Evolutionary conservation across 2,888 invertebrate genomes (phyloP).

Genomic region (Amiota minor): DNA sequence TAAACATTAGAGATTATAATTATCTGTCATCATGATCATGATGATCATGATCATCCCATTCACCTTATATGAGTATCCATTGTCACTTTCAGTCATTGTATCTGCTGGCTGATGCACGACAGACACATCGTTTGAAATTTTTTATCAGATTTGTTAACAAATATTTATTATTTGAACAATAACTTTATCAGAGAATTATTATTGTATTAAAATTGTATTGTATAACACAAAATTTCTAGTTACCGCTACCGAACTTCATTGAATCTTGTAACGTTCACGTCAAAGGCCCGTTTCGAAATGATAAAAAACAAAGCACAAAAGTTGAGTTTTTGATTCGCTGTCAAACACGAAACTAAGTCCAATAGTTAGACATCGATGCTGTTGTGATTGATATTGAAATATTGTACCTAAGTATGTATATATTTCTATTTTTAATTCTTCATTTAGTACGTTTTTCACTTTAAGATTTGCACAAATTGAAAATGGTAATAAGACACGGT

Average conservation of each 20-base stretch:
- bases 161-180: constrained; percentile 3
- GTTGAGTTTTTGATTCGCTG: too few relatives aligned
- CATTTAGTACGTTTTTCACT: too few relatives aligned
- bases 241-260: neutral
- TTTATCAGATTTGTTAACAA: constrained; percentile 16
- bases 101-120: neutral
- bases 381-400: too few relatives aligned
- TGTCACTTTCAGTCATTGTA: neutral
- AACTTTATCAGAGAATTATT: too few relatives aligned
- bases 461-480: too few relatives aligned
- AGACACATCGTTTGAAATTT: neutral
- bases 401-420: too few relatives aligned
- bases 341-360: too few relatives aligned
- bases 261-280: constrained; percentile 9
- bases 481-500: too few relatives aligned
- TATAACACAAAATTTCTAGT: neutral
- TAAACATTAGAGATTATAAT: neutral
- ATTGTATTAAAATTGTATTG: neutral
- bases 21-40: too few relatives aligned
- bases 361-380: too few relatives aligned
- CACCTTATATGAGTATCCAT: neutral
- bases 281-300: constrained; percentile 1
- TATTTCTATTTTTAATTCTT: too few relatives aligned
- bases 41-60: neutral
- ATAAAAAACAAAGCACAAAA: neutral